Evolutionary conservation across 1,140 invertebrate species (phyloP).

Genomic region (Elymnias hypermnestra): DNA sequence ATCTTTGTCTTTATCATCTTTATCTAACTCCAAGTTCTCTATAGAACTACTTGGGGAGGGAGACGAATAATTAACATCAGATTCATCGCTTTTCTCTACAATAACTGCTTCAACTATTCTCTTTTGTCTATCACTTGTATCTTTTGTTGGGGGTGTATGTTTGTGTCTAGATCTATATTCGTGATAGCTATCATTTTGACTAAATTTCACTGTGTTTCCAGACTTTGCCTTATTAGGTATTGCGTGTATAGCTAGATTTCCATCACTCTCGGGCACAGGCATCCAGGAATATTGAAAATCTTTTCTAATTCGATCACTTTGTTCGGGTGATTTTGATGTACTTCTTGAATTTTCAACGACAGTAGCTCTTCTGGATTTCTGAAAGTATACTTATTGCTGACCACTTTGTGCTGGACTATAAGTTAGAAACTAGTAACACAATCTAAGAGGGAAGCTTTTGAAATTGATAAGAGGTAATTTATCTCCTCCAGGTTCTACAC

Average conservation of each 20-base stretch:
- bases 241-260: constrained; percentile 46
- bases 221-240: constrained; percentile 47
- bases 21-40: constrained; percentile 29
- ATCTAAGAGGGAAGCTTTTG: too few relatives aligned
- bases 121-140: constrained; percentile 28
- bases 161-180: constrained; percentile 63
- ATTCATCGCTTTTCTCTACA: constrained; percentile 33
- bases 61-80: constrained; percentile 27
- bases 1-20: constrained; percentile 16
- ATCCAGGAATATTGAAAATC: constrained; percentile 65
- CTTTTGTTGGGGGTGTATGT: constrained; percentile 65
- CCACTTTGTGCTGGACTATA: too few relatives aligned
- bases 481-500: too few relatives aligned
- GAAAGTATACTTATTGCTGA: too few relatives aligned
- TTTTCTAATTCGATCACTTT: constrained; percentile 13
- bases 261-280: constrained; percentile 59
- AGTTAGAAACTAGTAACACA: too few relatives aligned
- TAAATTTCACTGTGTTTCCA: constrained; percentile 53
- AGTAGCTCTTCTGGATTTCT: constrained; percentile 16
- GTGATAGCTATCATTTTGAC: constrained; percentile 53
- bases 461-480: too few relatives aligned
- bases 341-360: constrained; percentile 17
- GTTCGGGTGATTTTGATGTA: constrained; percentile 38
- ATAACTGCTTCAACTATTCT: constrained; percentile 37
- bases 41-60: constrained; percentile 41